Percentiles rank a stretch among this genome's conserved stretches.
These are phyloP conservation scores for Allacma fusca DNA, from an alignment of 2,888 invertebrate species.

Conservation along the genomic window DNA sequence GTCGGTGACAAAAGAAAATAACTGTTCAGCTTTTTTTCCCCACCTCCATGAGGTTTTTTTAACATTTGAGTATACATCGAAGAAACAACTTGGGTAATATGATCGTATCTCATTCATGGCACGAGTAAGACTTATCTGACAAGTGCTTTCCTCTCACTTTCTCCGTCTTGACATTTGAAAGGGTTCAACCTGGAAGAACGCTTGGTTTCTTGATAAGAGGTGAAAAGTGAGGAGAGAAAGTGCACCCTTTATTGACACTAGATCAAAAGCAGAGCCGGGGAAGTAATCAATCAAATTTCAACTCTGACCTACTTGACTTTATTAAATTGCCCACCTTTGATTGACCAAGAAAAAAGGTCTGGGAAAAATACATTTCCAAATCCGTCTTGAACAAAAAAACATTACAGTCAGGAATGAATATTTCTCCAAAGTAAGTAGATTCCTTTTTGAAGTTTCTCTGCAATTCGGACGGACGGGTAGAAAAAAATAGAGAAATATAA, in stretches of 20 bases:
- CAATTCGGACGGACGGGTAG: no score
- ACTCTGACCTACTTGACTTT: conserved; percentile 8
- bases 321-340: neutral
- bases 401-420: no score
- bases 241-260: conserved; percentile 7
- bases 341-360: no score
- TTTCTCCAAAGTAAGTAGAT: no score
- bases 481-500: no score
- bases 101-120: conserved; percentile 31
- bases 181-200: no score
- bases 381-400: no score
- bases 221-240: neutral
- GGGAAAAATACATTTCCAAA: no score
- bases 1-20: conserved; percentile 15
- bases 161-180: neutral
- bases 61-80: neutral
- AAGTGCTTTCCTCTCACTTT: neutral
- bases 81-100: neutral
- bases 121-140: neutral
- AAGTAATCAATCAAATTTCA: conserved; percentile 33
- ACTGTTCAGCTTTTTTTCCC: neutral
- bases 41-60: neutral
- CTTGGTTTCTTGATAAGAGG: neutral
- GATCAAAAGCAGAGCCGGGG: conserved; percentile 20
- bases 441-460: no score